Conservation (phyloP, 2,888 invertebrate species). For the Torymus texanus region DNA sequence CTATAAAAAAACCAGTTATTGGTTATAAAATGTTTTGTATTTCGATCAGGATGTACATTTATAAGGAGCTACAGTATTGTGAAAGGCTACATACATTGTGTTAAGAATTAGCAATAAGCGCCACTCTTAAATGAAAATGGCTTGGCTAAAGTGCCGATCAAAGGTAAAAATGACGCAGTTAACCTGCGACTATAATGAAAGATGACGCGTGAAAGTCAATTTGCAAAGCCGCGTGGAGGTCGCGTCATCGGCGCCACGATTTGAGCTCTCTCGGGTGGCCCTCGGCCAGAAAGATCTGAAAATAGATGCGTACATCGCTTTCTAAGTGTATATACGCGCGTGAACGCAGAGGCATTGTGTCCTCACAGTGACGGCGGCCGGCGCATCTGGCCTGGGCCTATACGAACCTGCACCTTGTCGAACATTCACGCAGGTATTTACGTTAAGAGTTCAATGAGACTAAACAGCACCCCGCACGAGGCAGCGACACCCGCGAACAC, state of each 20-base stretch:
- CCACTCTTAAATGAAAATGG: too few species aligned
- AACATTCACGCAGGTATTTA: constrained; percentile 16
- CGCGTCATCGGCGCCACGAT: not conserved
- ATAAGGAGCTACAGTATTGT: too few species aligned
- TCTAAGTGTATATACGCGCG: not conserved
- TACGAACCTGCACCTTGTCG: too few species aligned
- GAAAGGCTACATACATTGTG: too few species aligned
- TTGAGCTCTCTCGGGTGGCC: constrained; percentile 10
- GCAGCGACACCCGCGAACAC: too few species aligned
- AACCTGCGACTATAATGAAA: constrained; percentile 10
- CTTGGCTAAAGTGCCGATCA: too few species aligned
- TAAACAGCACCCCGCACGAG: not conserved
- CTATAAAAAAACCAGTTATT: too few species aligned
- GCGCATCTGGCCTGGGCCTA: too few species aligned
- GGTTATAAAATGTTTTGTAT: too few species aligned
- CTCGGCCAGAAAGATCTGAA: constrained; percentile 23
- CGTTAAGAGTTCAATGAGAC: constrained; percentile 34
- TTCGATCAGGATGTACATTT: too few species aligned
- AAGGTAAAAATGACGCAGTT: too few species aligned
- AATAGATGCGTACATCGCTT: constrained; percentile 30
- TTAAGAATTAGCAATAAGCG: too few species aligned
- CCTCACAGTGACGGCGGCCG: not conserved
- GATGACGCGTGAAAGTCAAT: constrained; percentile 14
- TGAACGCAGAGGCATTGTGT: constrained; percentile 19
- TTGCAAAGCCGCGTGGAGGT: not conserved